Evolutionary conservation across 2,113 vertebrate species (phyloP).

Genomic region (Sitta europaea): DNA sequence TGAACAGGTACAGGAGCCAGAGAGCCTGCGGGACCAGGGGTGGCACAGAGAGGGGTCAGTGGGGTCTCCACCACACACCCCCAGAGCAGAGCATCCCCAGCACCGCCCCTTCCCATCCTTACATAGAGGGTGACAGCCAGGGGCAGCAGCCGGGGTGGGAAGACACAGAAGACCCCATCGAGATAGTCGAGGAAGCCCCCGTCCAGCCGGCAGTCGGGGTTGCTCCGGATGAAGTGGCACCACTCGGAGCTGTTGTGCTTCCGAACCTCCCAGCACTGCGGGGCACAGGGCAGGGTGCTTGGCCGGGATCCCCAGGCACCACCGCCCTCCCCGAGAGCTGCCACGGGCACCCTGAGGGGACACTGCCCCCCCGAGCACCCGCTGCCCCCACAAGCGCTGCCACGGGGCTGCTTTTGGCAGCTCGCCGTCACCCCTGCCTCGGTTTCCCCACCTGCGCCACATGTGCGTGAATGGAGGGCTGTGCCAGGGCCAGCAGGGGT

Average conservation of each 20-base stretch:
- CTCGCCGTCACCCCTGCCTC: background rate
- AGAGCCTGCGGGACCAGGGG: constrained; percentile 50
- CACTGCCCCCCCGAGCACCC: background rate
- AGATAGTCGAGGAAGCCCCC: constrained; percentile 88
- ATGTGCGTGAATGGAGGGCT: background rate
- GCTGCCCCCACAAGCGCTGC: background rate
- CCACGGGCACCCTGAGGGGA: background rate
- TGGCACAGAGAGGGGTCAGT: background rate
- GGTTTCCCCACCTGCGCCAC: background rate
- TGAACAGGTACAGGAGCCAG: constrained; percentile 82
- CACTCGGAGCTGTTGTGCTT: constrained; percentile 72
- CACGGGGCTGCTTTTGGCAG: rapidly evolving
- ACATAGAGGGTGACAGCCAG: constrained; percentile 80
- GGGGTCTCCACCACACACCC: rapidly evolving
- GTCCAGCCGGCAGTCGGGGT: constrained; percentile 76
- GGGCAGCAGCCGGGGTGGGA: constrained; percentile 78
- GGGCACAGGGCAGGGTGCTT: background rate
- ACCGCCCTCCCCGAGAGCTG: rapidly evolving
- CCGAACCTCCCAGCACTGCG: constrained; percentile 84
- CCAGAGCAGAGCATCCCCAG: background rate
- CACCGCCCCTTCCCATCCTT: background rate
- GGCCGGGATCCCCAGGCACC: rapidly evolving
- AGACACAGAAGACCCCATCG: constrained; percentile 79
- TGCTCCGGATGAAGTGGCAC: constrained; percentile 83
- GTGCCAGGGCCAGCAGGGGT: background rate